These are phyloP conservation scores for Pluvialis apricaria DNA, from an alignment of 2,113 vertebrate genomes.

Conservation along the genomic window DNA sequence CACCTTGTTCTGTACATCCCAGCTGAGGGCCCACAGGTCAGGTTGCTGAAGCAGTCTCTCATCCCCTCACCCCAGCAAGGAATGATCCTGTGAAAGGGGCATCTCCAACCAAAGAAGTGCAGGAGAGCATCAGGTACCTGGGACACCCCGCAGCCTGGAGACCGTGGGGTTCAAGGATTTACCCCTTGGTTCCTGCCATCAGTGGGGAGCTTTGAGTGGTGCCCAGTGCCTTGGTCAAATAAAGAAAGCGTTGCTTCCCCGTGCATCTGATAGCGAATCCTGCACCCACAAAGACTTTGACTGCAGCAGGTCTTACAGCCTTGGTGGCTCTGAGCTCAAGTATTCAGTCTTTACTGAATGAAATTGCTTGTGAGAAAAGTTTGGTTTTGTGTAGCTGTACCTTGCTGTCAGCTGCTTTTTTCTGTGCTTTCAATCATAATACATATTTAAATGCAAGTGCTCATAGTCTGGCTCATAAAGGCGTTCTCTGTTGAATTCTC, in stretches of 20 bases:
- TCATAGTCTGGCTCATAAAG: conserved; percentile 4
- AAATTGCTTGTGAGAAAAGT: neutral
- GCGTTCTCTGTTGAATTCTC: conserved; percentile 34
- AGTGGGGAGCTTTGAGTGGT: neutral
- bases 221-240: neutral
- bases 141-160: neutral
- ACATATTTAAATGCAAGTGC: neutral
- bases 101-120: neutral
- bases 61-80: neutral
- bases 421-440: neutral
- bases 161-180: accelerated
- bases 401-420: neutral
- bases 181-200: neutral
- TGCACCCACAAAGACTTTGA: neutral
- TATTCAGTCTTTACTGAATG: neutral
- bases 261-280: accelerated
- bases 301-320: neutral
- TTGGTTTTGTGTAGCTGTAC: neutral
- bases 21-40: accelerated
- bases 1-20: no score
- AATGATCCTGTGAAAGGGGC: neutral
- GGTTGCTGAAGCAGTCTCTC: neutral
- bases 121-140: neutral
- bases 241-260: accelerated
- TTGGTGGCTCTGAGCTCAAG: neutral